phyloP scores from a whole-genome alignment of 1,140 invertebrate species.

The Pantala flavescens region DNA sequence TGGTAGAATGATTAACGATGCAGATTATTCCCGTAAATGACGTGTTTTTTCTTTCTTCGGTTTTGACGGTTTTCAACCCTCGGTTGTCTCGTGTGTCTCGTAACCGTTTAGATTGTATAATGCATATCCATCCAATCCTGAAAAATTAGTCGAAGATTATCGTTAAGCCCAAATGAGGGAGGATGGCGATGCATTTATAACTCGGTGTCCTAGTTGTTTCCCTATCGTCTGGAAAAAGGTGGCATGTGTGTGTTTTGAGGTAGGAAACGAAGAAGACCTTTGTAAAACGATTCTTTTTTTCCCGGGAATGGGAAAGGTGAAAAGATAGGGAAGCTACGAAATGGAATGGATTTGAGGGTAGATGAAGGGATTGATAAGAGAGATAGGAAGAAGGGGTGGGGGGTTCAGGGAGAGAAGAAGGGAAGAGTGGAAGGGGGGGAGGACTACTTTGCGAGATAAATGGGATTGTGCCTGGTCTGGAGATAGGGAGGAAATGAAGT shows the following conservation, averaged over 20 bases:
- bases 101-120: too few relatives aligned
- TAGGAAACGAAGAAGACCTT: background rate
- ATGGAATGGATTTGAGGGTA: constrained; percentile 9
- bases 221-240: too few relatives aligned
- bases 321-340: background rate
- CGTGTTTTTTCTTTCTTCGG: too few relatives aligned
- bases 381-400: background rate
- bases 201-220: too few relatives aligned
- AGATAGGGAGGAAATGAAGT: constrained; percentile 9
- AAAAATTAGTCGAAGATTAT: too few relatives aligned
- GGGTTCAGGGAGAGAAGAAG: background rate
- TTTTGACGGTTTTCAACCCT: too few relatives aligned
- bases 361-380: background rate
- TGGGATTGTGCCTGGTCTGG: background rate
- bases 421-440: background rate
- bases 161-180: too few relatives aligned
- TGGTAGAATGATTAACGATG: too few relatives aligned
- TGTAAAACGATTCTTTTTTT: constrained; percentile 4
- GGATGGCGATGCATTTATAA: too few relatives aligned
- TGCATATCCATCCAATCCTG: too few relatives aligned
- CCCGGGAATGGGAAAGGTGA: background rate
- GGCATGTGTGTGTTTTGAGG: background rate
- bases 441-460: constrained; percentile 5
- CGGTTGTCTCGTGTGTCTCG: too few relatives aligned
- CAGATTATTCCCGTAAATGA: too few relatives aligned